Conservation (phyloP, 2,113 vertebrate species). For the Hydropotes inermis region DNA sequence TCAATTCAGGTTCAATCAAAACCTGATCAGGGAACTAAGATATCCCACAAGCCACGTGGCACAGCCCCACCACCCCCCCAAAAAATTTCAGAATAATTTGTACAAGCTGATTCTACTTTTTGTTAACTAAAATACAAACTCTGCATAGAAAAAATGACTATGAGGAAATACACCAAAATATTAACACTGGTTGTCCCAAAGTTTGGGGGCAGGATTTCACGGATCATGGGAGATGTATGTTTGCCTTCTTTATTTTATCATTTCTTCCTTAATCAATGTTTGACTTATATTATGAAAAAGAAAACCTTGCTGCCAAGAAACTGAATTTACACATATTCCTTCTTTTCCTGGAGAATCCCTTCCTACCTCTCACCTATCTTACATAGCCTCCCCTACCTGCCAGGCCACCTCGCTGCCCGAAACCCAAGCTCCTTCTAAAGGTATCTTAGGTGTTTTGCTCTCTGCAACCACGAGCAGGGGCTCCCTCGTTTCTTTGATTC, state of each 20-base stretch:
- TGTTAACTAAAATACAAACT: not conserved
- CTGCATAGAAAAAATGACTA: not conserved
- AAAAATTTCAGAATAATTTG: not conserved
- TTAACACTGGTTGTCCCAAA: not conserved
- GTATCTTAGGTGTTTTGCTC: not conserved
- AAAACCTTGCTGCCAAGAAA: not conserved
- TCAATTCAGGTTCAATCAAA: not conserved
- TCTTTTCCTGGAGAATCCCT: not conserved
- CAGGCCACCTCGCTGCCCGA: not conserved
- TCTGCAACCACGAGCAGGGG: not conserved
- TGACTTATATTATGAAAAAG: not conserved
- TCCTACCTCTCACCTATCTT: not conserved
- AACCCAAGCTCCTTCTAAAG: not conserved
- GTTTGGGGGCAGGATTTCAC: not conserved
- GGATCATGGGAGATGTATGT: not conserved
- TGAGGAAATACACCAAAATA: not conserved
- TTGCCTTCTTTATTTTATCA: not conserved
- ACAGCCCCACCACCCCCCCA: rapidly evolving
- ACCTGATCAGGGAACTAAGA: not conserved
- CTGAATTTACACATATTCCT: not conserved
- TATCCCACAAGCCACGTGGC: not conserved
- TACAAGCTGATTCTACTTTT: not conserved
- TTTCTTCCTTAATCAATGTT: not conserved
- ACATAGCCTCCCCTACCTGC: not conserved
- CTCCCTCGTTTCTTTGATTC: not conserved